A percentile compares a stretch with the other conserved stretches of the same genome.
phyloP scores from a whole-genome alignment of 2,797 vertebrate genomes.

The Siniperca undulata region DNA sequence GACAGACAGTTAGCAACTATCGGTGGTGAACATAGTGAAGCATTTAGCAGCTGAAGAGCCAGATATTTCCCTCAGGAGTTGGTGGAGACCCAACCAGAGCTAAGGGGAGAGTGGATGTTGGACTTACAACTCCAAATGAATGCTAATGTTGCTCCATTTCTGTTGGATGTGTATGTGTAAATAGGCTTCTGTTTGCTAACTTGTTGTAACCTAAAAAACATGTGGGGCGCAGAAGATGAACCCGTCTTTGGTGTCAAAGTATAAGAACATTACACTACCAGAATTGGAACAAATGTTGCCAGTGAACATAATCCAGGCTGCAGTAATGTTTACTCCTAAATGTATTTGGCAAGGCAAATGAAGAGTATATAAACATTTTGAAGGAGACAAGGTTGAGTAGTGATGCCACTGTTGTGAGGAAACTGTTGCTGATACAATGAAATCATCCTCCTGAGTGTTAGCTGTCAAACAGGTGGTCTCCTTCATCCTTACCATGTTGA shows the following conservation, averaged over 20 bases:
- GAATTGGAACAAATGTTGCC: background rate
- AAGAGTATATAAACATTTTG: conserved; percentile 18
- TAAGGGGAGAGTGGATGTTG: background rate
- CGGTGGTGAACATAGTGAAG: background rate
- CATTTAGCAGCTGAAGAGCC: background rate
- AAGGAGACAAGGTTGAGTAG: background rate
- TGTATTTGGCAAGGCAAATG: conserved; percentile 7
- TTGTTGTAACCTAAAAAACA: background rate
- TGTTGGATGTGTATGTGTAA: background rate
- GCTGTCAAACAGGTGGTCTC: conserved; percentile 11
- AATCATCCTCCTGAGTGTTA: background rate
- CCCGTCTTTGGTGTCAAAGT: conserved; percentile 9
- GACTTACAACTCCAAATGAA: background rate
- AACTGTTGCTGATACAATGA: background rate
- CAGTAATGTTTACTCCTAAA: conserved; percentile 13
- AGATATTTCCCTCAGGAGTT: background rate
- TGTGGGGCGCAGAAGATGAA: background rate
- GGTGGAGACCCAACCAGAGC: background rate
- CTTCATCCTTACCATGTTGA: background rate
- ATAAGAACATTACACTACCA: background rate
- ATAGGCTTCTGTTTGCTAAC: background rate
- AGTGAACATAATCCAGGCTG: background rate
- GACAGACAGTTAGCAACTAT: background rate
- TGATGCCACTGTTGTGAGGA: background rate
- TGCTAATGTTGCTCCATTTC: background rate